phyloP scores from a whole-genome alignment of 2,797 vertebrate species.

The Fringilla coelebs region DNA sequence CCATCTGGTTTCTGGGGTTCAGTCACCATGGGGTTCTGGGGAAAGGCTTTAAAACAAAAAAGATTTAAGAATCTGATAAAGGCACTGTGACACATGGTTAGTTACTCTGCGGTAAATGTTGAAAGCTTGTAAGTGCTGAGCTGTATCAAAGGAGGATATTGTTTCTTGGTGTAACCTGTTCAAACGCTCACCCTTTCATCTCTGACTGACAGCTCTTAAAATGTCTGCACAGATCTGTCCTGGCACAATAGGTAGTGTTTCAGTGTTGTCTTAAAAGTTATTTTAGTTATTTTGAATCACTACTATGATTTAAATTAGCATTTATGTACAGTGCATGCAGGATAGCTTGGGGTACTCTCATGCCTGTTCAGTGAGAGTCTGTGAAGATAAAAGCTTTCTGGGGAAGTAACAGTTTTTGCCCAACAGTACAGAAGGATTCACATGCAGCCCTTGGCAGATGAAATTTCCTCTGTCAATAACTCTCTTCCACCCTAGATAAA shows the following conservation, averaged over 20 bases:
- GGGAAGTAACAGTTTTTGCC: not conserved
- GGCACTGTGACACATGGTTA: not conserved
- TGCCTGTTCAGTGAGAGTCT: not conserved
- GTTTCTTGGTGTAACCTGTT: not conserved
- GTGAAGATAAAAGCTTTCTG: not conserved
- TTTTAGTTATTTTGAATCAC: not conserved
- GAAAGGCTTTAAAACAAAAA: not conserved
- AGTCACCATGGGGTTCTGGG: not conserved
- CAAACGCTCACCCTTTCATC: not conserved
- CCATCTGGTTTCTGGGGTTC: not conserved
- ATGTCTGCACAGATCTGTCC: not conserved
- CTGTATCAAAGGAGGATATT: not conserved
- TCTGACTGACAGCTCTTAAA: slow-evolving; percentile 8
- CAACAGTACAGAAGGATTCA: not conserved
- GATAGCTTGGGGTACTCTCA: not conserved
- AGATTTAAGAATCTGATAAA: not conserved
- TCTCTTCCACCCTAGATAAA: not conserved
- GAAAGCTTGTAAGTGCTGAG: not conserved
- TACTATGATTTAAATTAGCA: not conserved
- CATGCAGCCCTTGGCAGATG: not conserved
- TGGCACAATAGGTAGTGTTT: not conserved
- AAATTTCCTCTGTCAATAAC: not conserved
- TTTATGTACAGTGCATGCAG: not conserved
- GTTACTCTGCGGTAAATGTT: not conserved
- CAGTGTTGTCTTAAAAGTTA: not conserved